Evolutionary conservation across 2,888 invertebrate genomes (phyloP), one percentile per base, ranked within the genome.

Genomic region (Lamproptera curius): DNA sequence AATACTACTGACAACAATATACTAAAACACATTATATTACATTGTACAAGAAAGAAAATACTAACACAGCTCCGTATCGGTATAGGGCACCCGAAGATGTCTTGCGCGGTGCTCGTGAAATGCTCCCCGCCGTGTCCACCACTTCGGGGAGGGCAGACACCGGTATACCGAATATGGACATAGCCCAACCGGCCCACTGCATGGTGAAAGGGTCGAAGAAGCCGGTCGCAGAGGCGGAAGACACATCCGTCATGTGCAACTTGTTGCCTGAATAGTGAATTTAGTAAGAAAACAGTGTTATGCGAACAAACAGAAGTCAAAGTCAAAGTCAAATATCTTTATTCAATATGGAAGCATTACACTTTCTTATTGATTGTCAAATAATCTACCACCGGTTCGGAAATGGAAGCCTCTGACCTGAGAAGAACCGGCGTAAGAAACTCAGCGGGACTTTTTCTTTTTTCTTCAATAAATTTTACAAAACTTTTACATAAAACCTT

Each of bases 121-220:
- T 87, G 87, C 50, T 92, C 83, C 92, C 90, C 16, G 91, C 92
- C 42, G 95, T 95, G 60, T 95, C 93, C 13, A 94, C 93, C 0
- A 98, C 91, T 37, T 90, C 85, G 0, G 98, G 98, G 45, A 98
- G 85, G 35, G 97, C 92, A 2, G 84, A 77, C 3, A 85, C 73
- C 13, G 97, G 94, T 63, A 98, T 91, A 50, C 91, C 90, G 60
- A 97, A 90, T 23, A 96, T 68, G 11, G 85, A 79, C 57, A 93
- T 89, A 8, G 92, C 91, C 89, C 92, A 92, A 5, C 82, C 84
- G 0, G 95, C 94, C 97, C 98, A 99, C 53, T 91, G 86, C 85
- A 95, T 89, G 53, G 93, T 92, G 73, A 96, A 99, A 0, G 98
- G 97, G 76, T 99, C 98, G 73, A 91, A 99, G 62, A 99, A 90